A percentile compares a stretch with the other conserved stretches of the same genome.
Conservation (phyloP, 2,113 vertebrate genomes). For the Tichodroma muraria region DNA sequence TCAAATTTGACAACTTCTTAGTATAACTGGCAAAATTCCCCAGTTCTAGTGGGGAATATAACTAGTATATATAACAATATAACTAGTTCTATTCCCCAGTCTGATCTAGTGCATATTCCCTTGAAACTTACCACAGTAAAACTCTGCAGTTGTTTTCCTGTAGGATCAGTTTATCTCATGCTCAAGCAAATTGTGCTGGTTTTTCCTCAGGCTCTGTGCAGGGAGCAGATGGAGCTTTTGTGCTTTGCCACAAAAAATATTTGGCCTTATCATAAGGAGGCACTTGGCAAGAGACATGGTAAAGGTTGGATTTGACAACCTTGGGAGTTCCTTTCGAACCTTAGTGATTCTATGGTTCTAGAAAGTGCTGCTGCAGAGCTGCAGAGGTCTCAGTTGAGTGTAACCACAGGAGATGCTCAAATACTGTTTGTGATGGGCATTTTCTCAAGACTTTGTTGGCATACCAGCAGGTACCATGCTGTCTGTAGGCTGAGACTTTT, state of each 20-base stretch:
- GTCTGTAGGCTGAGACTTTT: neutral
- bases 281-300: neutral
- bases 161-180: neutral
- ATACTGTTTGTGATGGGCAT: fast-evolving
- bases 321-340: neutral
- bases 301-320: neutral
- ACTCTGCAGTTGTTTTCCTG: neutral
- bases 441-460: neutral
- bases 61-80: too few relatives aligned
- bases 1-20: neutral
- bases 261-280: neutral
- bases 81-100: fast-evolving
- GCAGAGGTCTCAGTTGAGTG: neutral
- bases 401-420: neutral
- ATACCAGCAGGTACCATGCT: neutral
- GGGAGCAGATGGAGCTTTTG: neutral
- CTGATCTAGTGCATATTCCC: neutral
- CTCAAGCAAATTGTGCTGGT: neutral
- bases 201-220: neutral
- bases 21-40: neutral
- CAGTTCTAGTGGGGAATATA: too few relatives aligned
- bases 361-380: neutral
- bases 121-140: neutral
- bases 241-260: neutral
- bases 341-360: neutral